Base-by-base conservation (phyloP, 2,113 vertebrate species). In the Zapornia atra region DNA sequence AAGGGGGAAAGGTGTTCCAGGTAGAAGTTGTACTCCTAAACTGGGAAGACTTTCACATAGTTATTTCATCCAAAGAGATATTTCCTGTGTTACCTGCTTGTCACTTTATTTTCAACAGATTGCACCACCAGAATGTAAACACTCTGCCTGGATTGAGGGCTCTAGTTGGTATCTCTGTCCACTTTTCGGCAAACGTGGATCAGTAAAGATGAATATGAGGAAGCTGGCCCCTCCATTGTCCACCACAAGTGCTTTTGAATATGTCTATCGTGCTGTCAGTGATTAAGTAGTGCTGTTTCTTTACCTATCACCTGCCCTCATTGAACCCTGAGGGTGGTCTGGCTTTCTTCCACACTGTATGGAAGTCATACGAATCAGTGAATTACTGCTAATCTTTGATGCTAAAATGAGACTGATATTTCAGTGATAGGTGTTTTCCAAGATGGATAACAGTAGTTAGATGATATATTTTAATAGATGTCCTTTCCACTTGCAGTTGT, bases 141-240 rank as follows among this genome's bases (percentile, higher is more conserved):
- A 95, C 59, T 96, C 95, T 7, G 94, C 92, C 71, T 83, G 88
- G 93, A 93, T 88, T 63, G 96, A 78, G 9, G 84, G 88, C 7
- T 96, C 94, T 8, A 72, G 48, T 42, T 83, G 59, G 85, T 88
- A 5, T 87, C 75, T 34, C 63, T 82, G 22, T 96, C 88, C 53
- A 94, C 84, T 53, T 94, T 83, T 42, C 94, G 95, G 94, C 92
- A 94, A 53, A 94, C 83, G 92, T 96, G 96, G 92, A 95, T 96
- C 68, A 91, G 84, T 56, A 93, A 87, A 73, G 96, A 94, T 9
- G 92, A 96, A 50, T 93, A 93, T 9, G 94, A 96, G 42, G 94
- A 95, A 88, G 88, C 92, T 26, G 91, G 88, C 3, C 96, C 92
- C 21, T 96, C 96, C 9, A 60, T 95, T 60, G 87, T 96, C 63